phyloP scores from a whole-genome alignment of 2,113 vertebrate species.

The Notiomystis cincta region DNA sequence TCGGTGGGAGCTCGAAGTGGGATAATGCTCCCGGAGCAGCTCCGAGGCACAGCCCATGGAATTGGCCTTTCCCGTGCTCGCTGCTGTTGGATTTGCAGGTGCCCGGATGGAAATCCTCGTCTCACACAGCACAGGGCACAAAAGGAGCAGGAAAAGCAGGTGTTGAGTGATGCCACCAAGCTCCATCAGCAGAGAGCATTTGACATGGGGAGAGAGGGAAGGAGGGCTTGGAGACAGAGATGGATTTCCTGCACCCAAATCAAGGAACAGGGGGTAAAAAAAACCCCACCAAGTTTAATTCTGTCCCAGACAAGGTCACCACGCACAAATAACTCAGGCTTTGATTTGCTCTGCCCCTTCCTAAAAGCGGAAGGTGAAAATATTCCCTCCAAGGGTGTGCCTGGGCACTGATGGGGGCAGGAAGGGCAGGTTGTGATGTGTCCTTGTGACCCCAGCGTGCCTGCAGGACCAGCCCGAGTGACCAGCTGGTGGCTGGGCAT shows the following conservation, averaged over 20 bases:
- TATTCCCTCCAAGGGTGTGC: fast-evolving
- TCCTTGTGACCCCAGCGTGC: neutral
- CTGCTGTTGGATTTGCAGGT: neutral
- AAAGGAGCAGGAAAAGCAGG: neutral
- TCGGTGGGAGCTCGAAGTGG: neutral
- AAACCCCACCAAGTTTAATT: slow-evolving; percentile 13
- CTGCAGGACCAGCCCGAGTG: neutral
- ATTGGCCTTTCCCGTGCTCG: neutral
- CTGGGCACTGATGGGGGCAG: fast-evolving
- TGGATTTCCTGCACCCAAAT: slow-evolving; percentile 1
- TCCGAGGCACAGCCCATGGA: neutral
- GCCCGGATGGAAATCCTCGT: neutral
- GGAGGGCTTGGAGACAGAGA: neutral
- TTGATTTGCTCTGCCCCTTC: neutral
- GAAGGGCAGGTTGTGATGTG: neutral
- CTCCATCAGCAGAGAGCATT: neutral
- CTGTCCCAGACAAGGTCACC: neutral
- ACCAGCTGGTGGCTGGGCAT: neutral
- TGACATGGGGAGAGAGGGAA: neutral
- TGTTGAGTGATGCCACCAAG: neutral
- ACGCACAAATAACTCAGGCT: neutral
- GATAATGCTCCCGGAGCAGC: neutral
- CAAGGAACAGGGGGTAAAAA: neutral
- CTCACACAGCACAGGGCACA: neutral
- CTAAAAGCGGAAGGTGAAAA: neutral